These are phyloP conservation scores for Trachymyrmex septentrionalis DNA, from an alignment of 1,140 invertebrate species.

Conservation along the genomic window DNA sequence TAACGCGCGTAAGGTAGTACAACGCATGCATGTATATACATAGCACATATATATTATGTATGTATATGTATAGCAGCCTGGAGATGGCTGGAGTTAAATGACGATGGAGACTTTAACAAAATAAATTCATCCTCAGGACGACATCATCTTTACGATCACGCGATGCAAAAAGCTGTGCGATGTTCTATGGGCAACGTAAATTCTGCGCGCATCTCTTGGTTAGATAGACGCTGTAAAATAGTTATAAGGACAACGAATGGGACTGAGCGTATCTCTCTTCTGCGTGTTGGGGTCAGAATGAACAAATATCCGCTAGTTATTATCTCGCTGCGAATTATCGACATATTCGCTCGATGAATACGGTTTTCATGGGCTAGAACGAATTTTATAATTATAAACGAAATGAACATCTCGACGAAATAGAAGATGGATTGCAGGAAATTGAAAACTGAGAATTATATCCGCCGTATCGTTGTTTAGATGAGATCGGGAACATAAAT, in stretches of 20 bases:
- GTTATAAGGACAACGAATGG: conserved; percentile 48
- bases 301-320: conserved; percentile 18
- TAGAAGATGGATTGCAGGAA: background rate
- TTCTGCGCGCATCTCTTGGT: conserved; percentile 2
- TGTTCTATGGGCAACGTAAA: background rate
- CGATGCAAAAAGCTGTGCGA: conserved; percentile 27
- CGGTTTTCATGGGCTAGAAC: background rate
- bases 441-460: background rate
- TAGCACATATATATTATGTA: too few species aligned
- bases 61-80: background rate
- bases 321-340: conserved; percentile 20
- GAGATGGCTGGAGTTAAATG: background rate
- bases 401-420: background rate
- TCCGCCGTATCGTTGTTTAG: background rate
- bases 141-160: conserved; percentile 38
- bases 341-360: conserved; percentile 4
- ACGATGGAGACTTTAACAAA: background rate
- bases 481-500: background rate
- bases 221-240: conserved; percentile 38
- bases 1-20: background rate
- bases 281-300: background rate
- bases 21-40: background rate
- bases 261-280: background rate
- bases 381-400: conserved; percentile 18
- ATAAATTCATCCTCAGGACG: conserved; percentile 16